Conservation (phyloP, 2,797 vertebrate species). For the Pipistrellus pygmaeus region DNA sequence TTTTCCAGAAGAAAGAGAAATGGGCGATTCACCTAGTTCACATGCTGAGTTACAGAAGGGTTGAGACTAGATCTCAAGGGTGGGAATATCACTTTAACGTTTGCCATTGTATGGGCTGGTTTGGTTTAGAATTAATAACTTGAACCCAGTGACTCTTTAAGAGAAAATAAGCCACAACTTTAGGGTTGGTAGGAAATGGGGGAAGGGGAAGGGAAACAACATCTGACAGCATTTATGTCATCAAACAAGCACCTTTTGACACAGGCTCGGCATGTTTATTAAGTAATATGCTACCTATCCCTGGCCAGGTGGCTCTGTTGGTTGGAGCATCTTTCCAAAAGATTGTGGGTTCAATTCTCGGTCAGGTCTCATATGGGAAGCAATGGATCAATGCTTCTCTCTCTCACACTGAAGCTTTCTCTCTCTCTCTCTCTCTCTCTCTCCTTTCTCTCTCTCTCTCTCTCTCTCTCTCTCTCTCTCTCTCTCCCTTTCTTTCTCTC, state of each 20-base stretch:
- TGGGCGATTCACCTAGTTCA: neutral
- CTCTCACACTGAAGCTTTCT: neutral
- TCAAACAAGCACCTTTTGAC: slow-evolving; percentile 9
- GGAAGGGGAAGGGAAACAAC: neutral
- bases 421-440: neutral
- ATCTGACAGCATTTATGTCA: neutral
- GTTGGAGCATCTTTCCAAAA: neutral
- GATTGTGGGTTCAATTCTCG: neutral
- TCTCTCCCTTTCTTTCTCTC: neutral
- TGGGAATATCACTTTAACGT: neutral
- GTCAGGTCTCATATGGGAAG: neutral
- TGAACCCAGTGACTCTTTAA: neutral
- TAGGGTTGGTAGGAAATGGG: neutral
- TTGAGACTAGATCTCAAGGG: neutral
- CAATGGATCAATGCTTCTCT: neutral
- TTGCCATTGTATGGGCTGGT: neutral
- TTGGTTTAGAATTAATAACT: neutral
- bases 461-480: neutral
- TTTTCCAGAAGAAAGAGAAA: neutral
- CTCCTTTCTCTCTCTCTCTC: neutral
- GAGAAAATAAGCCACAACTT: slow-evolving; percentile 12
- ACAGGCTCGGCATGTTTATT: neutral
- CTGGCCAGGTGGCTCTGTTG: neutral
- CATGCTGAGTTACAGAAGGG: neutral
- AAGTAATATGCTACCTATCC: neutral